phyloP scores from a whole-genome alignment of 2,113 vertebrate species.

The Cygnus atratus region DNA sequence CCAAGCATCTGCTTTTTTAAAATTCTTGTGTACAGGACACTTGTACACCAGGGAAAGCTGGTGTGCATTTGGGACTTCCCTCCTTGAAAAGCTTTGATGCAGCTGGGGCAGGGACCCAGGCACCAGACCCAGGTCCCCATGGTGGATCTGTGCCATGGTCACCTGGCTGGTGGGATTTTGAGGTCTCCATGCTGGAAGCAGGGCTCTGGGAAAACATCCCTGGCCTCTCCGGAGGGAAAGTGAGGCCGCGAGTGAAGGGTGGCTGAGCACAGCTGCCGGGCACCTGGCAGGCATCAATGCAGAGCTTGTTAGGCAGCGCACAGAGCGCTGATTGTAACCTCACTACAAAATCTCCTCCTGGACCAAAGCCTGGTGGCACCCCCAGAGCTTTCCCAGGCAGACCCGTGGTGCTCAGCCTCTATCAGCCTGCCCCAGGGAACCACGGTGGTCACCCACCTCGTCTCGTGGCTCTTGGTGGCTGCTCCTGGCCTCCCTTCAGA shows the following conservation, averaged over 20 bases:
- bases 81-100: neutral
- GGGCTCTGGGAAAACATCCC: neutral
- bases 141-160: neutral
- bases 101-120: neutral
- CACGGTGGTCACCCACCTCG: neutral
- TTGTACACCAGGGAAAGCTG: neutral
- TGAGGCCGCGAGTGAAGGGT: neutral
- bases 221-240: neutral
- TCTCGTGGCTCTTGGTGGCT: neutral
- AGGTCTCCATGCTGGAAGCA: neutral
- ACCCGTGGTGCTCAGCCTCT: neutral
- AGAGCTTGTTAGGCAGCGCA: neutral
- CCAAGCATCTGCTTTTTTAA: neutral
- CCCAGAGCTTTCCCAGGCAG: neutral
- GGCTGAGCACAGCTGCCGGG: constrained; percentile 14
- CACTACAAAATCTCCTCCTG: neutral
- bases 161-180: neutral
- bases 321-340: constrained; percentile 10
- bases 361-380: neutral
- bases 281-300: constrained; percentile 39
- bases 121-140: neutral
- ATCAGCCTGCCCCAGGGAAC: neutral
- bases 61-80: neutral
- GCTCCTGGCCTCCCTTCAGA: neutral
- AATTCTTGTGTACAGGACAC: neutral